A percentile compares a stretch with the other conserved stretches of the same genome.
phyloP scores from a whole-genome alignment of 2,888 invertebrate genomes.

The Gastrophysa polygoni region DNA sequence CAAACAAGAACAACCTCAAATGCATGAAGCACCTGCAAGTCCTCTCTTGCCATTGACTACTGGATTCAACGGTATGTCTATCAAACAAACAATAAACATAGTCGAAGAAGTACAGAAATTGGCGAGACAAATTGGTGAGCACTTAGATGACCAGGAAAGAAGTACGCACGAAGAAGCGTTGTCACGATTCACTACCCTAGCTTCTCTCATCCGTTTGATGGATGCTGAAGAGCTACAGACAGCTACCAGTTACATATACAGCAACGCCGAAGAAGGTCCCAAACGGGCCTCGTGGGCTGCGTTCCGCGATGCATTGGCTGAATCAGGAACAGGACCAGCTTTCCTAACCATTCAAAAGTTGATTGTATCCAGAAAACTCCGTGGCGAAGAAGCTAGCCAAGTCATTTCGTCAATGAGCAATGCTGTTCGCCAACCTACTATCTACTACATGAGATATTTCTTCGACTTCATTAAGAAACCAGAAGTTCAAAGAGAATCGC shows the following conservation, averaged over 20 bases:
- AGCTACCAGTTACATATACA: constrained; percentile 62
- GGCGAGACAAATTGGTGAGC: constrained; percentile 63
- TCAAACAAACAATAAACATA: constrained; percentile 46
- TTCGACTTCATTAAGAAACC: constrained; percentile 64
- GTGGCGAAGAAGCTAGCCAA: constrained; percentile 66
- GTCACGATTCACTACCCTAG: constrained; percentile 68
- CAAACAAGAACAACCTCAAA: constrained; percentile 46
- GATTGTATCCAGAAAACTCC: constrained; percentile 62
- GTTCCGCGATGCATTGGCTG: constrained; percentile 69
- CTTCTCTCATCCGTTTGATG: constrained; percentile 67
- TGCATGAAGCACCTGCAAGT: constrained; percentile 56
- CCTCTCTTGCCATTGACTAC: constrained; percentile 60
- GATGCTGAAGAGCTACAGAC: constrained; percentile 65
- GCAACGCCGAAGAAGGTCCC: constrained; percentile 47
- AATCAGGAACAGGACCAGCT: constrained; percentile 72
- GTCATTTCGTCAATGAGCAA: constrained; percentile 63
- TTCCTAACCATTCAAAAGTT: constrained; percentile 65
- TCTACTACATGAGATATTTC: constrained; percentile 66
- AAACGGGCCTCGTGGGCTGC: constrained; percentile 64
- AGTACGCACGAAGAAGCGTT: constrained; percentile 65
- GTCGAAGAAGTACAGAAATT: constrained; percentile 52
- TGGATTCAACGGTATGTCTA: constrained; percentile 60
- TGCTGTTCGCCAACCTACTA: constrained; percentile 67
- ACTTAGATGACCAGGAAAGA: constrained; percentile 37
- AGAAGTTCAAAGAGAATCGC: constrained; percentile 61